A percentile compares a stretch with the other conserved stretches of the same genome.
phyloP scores from a whole-genome alignment of 2,888 invertebrate species.

The Oxyteleia sp. region DNA sequence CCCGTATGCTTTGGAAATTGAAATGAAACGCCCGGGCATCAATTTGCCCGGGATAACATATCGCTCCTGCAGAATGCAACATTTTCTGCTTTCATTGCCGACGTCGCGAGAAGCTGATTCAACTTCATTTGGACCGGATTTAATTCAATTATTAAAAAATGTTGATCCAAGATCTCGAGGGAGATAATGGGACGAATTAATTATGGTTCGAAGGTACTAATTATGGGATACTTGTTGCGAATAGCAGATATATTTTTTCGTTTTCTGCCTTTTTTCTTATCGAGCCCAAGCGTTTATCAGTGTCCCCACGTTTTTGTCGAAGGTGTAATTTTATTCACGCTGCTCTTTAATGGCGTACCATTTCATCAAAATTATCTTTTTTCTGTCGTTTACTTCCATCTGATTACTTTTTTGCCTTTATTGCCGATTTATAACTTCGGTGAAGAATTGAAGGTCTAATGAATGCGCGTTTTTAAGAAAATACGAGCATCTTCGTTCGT shows the following conservation, averaged over 20 bases:
- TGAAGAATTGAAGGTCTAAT: too few relatives aligned
- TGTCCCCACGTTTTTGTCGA: too few relatives aligned
- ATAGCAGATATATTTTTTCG: not conserved
- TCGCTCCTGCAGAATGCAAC: slow-evolving; percentile 39
- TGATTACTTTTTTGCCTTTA: too few relatives aligned
- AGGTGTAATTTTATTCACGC: too few relatives aligned
- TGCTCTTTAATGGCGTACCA: too few relatives aligned
- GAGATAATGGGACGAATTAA: slow-evolving; percentile 53
- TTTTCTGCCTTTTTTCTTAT: not conserved
- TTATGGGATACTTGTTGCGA: slow-evolving; percentile 17
- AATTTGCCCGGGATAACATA: slow-evolving; percentile 58
- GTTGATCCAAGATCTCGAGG: slow-evolving; percentile 23
- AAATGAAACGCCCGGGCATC: slow-evolving; percentile 65
- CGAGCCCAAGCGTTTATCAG: not conserved
- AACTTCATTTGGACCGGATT: slow-evolving; percentile 56
- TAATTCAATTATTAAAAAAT: slow-evolving; percentile 61
- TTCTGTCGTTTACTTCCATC: too few relatives aligned
- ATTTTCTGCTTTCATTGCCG: slow-evolving; percentile 43
- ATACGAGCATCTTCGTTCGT: too few relatives aligned
- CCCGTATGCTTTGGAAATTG: slow-evolving; percentile 64
- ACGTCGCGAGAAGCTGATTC: slow-evolving; percentile 46
- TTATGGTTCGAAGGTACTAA: slow-evolving; percentile 43
- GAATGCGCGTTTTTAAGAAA: too few relatives aligned
- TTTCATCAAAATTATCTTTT: too few relatives aligned
- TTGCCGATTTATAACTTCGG: too few relatives aligned